phyloP scores from a whole-genome alignment of 2,797 vertebrate species.

The Hydrolagus colliei region DNA sequence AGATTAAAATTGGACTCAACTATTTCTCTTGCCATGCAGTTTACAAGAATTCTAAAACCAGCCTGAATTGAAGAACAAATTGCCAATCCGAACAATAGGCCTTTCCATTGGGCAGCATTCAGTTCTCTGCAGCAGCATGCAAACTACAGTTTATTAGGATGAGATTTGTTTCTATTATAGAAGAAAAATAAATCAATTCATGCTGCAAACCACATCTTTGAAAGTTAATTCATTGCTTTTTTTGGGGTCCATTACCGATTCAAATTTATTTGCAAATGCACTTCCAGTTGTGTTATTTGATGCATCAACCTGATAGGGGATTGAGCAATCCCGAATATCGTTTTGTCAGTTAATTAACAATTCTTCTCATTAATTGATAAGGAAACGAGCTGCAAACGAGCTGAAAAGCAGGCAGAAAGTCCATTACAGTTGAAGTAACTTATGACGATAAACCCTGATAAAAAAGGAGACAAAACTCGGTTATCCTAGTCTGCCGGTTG shows the following conservation, averaged over 20 bases:
- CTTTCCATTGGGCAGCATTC: background rate
- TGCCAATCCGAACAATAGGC: background rate
- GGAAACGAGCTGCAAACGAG: background rate
- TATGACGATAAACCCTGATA: background rate
- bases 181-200: background rate
- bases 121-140: background rate
- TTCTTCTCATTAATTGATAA: conserved; percentile 12
- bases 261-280: background rate
- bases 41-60: background rate
- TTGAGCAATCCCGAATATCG: too few species aligned
- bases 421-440: background rate
- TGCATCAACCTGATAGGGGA: background rate
- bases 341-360: background rate
- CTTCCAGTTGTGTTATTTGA: background rate
- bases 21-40: background rate
- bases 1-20: background rate
- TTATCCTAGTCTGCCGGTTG: background rate
- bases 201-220: background rate
- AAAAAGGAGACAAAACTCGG: background rate
- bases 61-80: background rate
- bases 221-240: background rate
- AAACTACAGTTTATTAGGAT: background rate
- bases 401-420: background rate
- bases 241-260: background rate
- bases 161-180: too few species aligned